These are phyloP conservation scores for Rhagologus leucostigma DNA, from an alignment of 2,113 vertebrate genomes.

Conservation along the genomic window DNA sequence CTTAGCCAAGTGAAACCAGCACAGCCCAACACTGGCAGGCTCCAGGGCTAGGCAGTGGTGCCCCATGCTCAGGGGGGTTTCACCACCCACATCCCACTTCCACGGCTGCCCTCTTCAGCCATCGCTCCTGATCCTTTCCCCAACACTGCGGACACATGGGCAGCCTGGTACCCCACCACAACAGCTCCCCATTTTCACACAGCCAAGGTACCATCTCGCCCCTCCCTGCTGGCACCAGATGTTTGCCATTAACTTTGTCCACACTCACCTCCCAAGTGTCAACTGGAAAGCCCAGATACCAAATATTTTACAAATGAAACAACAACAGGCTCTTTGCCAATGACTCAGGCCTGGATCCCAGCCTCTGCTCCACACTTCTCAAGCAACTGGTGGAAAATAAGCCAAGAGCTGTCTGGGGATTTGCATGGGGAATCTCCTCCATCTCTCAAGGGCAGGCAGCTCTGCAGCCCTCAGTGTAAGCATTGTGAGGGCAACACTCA, in stretches of 20 bases:
- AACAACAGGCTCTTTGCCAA: not conserved
- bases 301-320: not conserved
- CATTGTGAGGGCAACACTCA: accelerated
- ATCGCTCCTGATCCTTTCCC: accelerated
- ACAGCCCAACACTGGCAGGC: not conserved
- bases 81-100: not conserved
- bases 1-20: not conserved
- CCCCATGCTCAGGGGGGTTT: accelerated
- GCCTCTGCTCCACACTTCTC: not conserved
- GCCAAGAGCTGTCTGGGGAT: not conserved
- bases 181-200: accelerated
- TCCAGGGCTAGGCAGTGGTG: not conserved
- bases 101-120: not conserved
- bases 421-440: not conserved
- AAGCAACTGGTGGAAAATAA: accelerated
- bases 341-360: not conserved
- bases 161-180: accelerated
- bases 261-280: not conserved
- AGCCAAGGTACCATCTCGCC: accelerated
- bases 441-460: not conserved
- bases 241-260: not conserved
- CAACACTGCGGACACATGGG: accelerated
- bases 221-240: not conserved
- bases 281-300: not conserved
- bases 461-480: too few species aligned